These are phyloP conservation scores for Phataginus tricuspis DNA, from an alignment of 2,797 vertebrate species.

Conservation along the genomic window DNA sequence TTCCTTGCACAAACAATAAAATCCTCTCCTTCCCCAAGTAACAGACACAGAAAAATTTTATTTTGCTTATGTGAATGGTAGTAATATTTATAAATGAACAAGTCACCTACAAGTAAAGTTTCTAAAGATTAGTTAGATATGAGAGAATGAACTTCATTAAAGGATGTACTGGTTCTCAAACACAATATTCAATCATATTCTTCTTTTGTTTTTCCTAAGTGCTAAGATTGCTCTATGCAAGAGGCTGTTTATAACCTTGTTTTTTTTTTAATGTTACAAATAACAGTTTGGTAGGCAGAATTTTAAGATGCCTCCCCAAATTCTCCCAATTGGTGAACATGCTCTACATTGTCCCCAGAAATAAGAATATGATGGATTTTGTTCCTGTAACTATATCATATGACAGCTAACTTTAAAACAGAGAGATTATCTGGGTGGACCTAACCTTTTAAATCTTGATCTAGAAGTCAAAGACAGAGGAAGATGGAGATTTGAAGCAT, in stretches of 20 bases:
- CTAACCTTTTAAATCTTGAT: background rate
- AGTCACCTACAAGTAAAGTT: background rate
- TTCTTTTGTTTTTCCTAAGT: slow-evolving; percentile 5
- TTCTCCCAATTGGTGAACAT: background rate
- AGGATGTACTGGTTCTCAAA: background rate
- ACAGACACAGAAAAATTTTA: background rate
- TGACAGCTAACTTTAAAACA: background rate
- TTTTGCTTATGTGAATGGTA: background rate
- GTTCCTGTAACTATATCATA: background rate
- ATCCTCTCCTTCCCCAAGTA: background rate
- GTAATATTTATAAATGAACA: slow-evolving; percentile 4
- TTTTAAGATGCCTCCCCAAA: background rate
- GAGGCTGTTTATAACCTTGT: background rate
- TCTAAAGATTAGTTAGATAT: slow-evolving; percentile 2
- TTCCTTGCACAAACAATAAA: background rate
- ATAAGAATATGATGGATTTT: background rate
- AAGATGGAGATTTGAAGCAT: background rate
- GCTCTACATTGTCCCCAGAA: background rate
- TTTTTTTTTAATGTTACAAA: background rate
- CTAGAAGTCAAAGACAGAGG: background rate
- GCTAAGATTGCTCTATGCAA: background rate
- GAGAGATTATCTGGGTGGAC: background rate
- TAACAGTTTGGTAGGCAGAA: background rate
- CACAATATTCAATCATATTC: slow-evolving; percentile 12
- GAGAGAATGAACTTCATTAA: slow-evolving; percentile 38